Conservation (phyloP, 2,888 invertebrate species). For the Andrena chrysosceles region DNA sequence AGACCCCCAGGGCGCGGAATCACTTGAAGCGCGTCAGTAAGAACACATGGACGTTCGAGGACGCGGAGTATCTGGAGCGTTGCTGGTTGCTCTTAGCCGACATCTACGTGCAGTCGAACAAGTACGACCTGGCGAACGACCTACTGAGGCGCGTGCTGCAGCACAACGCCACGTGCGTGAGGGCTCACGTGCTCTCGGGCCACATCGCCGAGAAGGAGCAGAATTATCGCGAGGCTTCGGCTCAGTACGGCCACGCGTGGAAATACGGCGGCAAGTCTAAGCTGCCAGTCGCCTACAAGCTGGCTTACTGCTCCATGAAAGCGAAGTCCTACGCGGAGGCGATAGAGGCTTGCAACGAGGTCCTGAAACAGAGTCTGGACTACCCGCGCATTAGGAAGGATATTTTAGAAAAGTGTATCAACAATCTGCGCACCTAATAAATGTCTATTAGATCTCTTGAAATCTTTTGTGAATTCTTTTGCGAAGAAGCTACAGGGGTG, state of each 20-base stretch:
- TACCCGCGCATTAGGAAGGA: constrained; percentile 97
- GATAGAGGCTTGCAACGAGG: constrained; percentile 95
- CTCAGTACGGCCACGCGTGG: constrained; percentile 95
- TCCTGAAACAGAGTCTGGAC: constrained; percentile 92
- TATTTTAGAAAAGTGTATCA: constrained; percentile 95
- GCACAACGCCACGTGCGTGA: constrained; percentile 94
- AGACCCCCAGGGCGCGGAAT: constrained; percentile 95
- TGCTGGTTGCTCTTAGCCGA: constrained; percentile 98
- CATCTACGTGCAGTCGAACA: constrained; percentile 93
- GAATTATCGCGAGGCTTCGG: constrained; percentile 93
- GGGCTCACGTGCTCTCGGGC: constrained; percentile 94
- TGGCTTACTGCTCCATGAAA: constrained; percentile 96
- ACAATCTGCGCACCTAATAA: constrained; percentile 89
- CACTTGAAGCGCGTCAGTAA: constrained; percentile 95
- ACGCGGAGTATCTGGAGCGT: constrained; percentile 97
- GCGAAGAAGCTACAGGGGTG: background rate
- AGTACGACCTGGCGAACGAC: constrained; percentile 94
- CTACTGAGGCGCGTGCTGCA: constrained; percentile 91
- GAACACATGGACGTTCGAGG: constrained; percentile 96
- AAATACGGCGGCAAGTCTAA: constrained; percentile 92
- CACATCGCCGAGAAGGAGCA: constrained; percentile 96
- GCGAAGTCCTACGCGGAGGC: constrained; percentile 95
- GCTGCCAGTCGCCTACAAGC: constrained; percentile 95
- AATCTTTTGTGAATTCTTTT: too few species aligned
- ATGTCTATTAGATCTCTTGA: background rate